phyloP scores from a whole-genome alignment of 2,113 vertebrate species.

The Megaleporinus macrocephalus region DNA sequence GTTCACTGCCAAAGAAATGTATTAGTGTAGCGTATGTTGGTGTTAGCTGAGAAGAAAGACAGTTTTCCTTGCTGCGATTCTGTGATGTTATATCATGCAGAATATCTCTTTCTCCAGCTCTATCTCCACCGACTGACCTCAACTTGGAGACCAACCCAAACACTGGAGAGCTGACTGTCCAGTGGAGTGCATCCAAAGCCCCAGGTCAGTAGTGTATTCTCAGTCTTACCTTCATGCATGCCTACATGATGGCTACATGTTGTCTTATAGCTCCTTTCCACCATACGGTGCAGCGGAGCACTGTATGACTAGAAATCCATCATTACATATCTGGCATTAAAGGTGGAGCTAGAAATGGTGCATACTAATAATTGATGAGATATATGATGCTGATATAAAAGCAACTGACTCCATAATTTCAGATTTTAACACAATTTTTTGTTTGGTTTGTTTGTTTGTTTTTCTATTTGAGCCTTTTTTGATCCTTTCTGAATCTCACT shows the following conservation, averaged over 20 bases:
- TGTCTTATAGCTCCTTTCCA: too few relatives aligned
- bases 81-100: conserved; percentile 9
- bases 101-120: conserved; percentile 70
- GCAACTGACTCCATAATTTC: too few relatives aligned
- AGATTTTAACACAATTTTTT: too few relatives aligned
- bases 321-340: too few relatives aligned
- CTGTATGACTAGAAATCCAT: too few relatives aligned
- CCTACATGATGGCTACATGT: neutral
- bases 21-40: neutral
- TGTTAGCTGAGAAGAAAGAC: neutral
- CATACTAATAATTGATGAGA: too few relatives aligned
- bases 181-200: conserved; percentile 86
- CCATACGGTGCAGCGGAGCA: too few relatives aligned
- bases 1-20: neutral
- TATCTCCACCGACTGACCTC: conserved; percentile 89
- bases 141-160: conserved; percentile 82
- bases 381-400: too few relatives aligned
- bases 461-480: neutral
- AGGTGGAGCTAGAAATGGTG: too few relatives aligned
- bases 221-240: neutral
- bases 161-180: conserved; percentile 85
- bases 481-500: too few relatives aligned
- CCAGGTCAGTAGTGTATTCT: conserved; percentile 79
- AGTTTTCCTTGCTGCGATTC: conserved; percentile 4
- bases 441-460: too few relatives aligned